Evolutionary conservation across 2,797 vertebrate genomes (phyloP), one percentile per base, ranked within the genome.

Genomic region (Bryconaethiops microstoma): DNA sequence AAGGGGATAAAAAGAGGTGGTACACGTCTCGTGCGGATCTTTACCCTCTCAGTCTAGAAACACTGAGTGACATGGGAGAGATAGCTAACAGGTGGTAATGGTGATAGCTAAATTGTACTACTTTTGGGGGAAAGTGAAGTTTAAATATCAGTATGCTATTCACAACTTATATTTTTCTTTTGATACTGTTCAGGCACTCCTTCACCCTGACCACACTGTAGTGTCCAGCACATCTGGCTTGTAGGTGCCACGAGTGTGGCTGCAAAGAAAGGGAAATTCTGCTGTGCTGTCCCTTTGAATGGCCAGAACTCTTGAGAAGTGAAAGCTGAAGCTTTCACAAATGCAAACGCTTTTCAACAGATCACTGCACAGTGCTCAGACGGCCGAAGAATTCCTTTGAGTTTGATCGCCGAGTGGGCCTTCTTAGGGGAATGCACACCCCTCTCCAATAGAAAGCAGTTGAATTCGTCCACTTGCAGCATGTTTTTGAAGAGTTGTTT

Each of bases 181-280:
- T 35, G 23, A 23, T 10, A 23, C 23, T 23, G 21, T 60, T 5
- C 14, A 14, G 23, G 35, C 5, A 35, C 7, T 29, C 2, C 14
- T 64, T 1, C 13, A 14, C 50, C 50, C 50, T 54, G 12, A 54
- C 14, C 57, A 25, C 7, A 21, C 57, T 60, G 21, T 21, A 60
- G 21, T 2, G 21, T 13, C 7, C 40, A 5, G 6, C 23, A 42
- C 68, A 40, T 63, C 71, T 50, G 52, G 59, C 19, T 5, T 67
- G 17, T 7, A 39, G 40, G 48, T 74, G 68, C 72, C 64, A 77
- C 76, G 4, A 21, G 52, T 80, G 74, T 78, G 64, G 72, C 74
- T 55, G 70, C 77, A 76, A 9, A n/a, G 57, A 83, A 74, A 59
- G 78, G 82, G 76, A 85, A 84, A 76, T 85, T 83, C 85, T 84